Evolutionary conservation across 2,888 invertebrate genomes (phyloP).

Genomic region (Tachina grossa): DNA sequence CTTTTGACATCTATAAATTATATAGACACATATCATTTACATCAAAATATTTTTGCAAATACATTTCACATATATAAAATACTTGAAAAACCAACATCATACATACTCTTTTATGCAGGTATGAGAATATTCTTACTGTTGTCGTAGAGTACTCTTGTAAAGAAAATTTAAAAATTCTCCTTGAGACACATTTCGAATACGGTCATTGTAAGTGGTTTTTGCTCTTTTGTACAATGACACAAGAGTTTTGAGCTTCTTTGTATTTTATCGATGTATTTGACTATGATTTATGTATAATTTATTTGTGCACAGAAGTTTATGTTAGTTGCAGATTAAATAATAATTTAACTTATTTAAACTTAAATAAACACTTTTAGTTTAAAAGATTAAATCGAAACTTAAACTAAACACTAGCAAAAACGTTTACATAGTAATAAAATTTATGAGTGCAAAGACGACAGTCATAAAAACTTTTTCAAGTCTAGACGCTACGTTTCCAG

Average conservation of each 20-base stretch:
- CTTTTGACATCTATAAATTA: conserved; percentile 56
- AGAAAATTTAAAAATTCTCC: conserved; percentile 48
- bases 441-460: background rate
- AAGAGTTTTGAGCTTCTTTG: background rate
- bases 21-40: background rate
- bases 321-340: too few relatives aligned
- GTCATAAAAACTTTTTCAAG: conserved; percentile 13
- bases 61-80: background rate
- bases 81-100: conserved; percentile 32
- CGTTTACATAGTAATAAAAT: background rate
- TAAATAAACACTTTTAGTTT: too few relatives aligned
- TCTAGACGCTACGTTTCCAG: conserved; percentile 50
- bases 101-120: background rate
- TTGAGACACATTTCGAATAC: conserved; percentile 64
- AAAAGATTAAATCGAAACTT: background rate
- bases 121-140: conserved; percentile 16
- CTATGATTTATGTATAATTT: too few relatives aligned
- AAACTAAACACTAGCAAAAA: background rate
- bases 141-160: conserved; percentile 51
- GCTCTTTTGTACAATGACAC: background rate
- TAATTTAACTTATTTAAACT: too few relatives aligned
- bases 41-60: too few relatives aligned
- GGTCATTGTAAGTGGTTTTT: conserved; percentile 40
- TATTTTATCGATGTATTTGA: background rate
- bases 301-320: too few relatives aligned